These are phyloP conservation scores for Anas platyrhynchos DNA, from an alignment of 2,113 vertebrate genomes.

Conservation along the genomic window DNA sequence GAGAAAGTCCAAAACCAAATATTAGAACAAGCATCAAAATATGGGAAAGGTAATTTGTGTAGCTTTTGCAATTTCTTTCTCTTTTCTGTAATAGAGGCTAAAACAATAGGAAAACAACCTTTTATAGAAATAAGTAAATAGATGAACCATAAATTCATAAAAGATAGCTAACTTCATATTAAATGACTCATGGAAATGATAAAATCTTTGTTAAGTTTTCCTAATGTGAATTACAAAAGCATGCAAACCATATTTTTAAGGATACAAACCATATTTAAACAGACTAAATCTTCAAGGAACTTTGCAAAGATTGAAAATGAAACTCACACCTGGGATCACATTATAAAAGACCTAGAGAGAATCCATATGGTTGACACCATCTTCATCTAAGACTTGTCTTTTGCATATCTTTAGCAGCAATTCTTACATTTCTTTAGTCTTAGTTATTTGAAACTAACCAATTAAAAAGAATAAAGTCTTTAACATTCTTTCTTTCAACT, in stretches of 20 bases:
- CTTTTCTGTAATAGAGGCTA: background rate
- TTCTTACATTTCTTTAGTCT: background rate
- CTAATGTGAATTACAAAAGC: constrained; percentile 45
- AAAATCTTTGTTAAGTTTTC: constrained; percentile 44
- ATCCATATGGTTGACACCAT: background rate
- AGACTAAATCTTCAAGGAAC: background rate
- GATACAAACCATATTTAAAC: constrained; percentile 26
- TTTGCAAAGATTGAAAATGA: background rate
- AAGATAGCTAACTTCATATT: constrained; percentile 48
- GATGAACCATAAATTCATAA: constrained; percentile 53
- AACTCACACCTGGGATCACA: background rate
- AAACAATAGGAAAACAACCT: constrained; percentile 17
- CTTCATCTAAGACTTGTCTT: background rate
- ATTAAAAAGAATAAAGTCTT: background rate
- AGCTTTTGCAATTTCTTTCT: background rate
- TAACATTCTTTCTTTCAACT: background rate
- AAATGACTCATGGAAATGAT: constrained; percentile 24
- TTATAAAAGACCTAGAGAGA: background rate
- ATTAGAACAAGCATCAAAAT: background rate
- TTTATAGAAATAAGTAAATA: constrained; percentile 36
- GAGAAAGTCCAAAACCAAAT: background rate
- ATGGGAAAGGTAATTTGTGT: background rate
- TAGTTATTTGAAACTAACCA: background rate
- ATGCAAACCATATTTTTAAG: constrained; percentile 23
- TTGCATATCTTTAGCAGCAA: background rate